Conservation (phyloP, 2,797 vertebrate genomes). For the Syngnathus rostellatus region DNA sequence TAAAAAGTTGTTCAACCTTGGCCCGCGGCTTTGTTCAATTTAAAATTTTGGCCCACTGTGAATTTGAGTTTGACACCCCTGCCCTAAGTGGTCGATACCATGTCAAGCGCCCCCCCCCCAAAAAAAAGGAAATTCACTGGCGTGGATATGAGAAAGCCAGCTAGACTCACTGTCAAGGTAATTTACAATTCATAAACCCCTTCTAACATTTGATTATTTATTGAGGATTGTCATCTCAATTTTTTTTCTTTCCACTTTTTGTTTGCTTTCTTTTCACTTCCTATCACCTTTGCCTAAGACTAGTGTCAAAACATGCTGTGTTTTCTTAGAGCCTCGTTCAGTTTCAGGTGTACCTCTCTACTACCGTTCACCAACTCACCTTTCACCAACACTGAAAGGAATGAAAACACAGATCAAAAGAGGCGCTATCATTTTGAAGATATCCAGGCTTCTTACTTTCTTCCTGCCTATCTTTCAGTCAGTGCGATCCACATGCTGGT, state of each 20-base stretch:
- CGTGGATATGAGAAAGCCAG: not conserved
- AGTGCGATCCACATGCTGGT: slow-evolving; percentile 49
- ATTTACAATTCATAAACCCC: not conserved
- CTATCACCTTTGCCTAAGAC: slow-evolving; percentile 18
- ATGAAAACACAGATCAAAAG: slow-evolving; percentile 73
- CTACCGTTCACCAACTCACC: slow-evolving; percentile 55
- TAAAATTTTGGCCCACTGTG: too few relatives aligned
- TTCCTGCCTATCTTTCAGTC: slow-evolving; percentile 54
- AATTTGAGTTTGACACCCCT: too few relatives aligned
- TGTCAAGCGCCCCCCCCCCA: not conserved
- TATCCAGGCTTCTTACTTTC: slow-evolving; percentile 48
- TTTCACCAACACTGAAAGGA: slow-evolving; percentile 66
- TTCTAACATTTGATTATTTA: slow-evolving; percentile 1
- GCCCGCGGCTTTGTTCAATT: too few relatives aligned
- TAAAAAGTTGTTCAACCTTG: too few relatives aligned
- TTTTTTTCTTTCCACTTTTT: not conserved
- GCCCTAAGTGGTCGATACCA: too few relatives aligned
- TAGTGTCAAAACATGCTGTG: not conserved
- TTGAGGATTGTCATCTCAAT: not conserved
- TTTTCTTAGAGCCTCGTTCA: slow-evolving; percentile 58
- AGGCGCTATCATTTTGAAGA: slow-evolving; percentile 49
- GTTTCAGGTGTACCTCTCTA: slow-evolving; percentile 55
- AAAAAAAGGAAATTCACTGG: not conserved
- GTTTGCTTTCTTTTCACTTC: slow-evolving; percentile 4
- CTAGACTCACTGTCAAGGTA: not conserved